These are phyloP conservation scores for Hypsibius dujardini DNA, from an alignment of 1,140 invertebrate species.

Conservation along the genomic window DNA sequence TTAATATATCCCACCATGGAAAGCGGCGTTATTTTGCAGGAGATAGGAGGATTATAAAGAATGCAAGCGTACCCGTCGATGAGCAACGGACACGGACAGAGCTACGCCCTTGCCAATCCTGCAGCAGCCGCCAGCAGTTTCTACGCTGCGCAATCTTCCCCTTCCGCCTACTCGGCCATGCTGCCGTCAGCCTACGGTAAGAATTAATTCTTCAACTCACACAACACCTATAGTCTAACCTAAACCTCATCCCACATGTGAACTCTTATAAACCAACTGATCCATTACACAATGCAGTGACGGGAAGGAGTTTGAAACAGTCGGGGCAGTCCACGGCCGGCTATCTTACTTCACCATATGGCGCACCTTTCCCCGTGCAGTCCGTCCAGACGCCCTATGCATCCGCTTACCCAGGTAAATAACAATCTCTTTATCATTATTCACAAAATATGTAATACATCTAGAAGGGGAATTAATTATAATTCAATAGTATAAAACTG, in stretches of 20 bases:
- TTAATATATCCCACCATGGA: too few species aligned
- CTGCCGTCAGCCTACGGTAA: neutral
- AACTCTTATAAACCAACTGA: neutral
- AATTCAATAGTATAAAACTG: too few species aligned
- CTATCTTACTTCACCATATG: neutral
- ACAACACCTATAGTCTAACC: too few species aligned
- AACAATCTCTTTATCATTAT: too few species aligned
- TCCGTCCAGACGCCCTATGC: too few species aligned
- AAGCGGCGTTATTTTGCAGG: too few species aligned
- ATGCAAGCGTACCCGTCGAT: conserved; percentile 8
- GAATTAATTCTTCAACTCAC: neutral
- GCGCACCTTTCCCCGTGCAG: neutral
- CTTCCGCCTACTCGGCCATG: neutral
- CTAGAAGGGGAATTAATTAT: too few species aligned
- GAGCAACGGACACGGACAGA: too few species aligned
- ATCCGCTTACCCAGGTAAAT: neutral
- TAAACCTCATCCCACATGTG: neutral
- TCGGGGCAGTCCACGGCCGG: neutral
- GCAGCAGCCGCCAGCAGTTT: neutral
- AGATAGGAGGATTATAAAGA: too few species aligned
- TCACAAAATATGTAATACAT: neutral
- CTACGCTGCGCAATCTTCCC: neutral
- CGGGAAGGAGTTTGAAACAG: too few species aligned
- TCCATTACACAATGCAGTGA: neutral
- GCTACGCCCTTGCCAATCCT: too few species aligned